phyloP scores from a whole-genome alignment of 2,113 vertebrate species.

The Podarcis raffonei region DNA sequence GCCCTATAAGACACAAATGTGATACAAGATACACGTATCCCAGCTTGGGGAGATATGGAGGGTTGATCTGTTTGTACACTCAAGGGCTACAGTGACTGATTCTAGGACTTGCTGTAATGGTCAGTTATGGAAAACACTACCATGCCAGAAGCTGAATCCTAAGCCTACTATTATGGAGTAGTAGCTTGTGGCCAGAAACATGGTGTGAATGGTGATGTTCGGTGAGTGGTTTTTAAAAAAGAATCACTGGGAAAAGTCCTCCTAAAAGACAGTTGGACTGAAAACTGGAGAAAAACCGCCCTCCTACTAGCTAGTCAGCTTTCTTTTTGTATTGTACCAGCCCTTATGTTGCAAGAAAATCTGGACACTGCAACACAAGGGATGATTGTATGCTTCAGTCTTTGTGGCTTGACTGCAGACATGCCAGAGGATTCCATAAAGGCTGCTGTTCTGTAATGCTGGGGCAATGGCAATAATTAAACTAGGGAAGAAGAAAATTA shows the following conservation, averaged over 20 bases:
- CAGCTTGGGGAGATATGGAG: not conserved
- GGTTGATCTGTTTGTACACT: not conserved
- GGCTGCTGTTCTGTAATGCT: not conserved
- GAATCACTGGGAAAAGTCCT: not conserved
- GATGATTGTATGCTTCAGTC: too few relatives aligned
- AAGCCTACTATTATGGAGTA: not conserved
- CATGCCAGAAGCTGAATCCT: not conserved
- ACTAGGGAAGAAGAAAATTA: slow-evolving; percentile 22
- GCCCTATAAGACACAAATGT: not conserved
- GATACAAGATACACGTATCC: not conserved
- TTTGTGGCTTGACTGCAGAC: not conserved
- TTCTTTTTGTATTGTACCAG: not conserved
- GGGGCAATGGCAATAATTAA: not conserved
- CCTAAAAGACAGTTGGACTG: too few relatives aligned
- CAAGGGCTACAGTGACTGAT: not conserved
- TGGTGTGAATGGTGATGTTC: not conserved
- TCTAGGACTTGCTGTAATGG: not conserved
- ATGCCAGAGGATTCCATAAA: not conserved
- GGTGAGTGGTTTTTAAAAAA: not conserved
- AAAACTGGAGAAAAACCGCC: not conserved
- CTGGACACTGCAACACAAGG: not conserved
- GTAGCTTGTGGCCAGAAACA: not conserved
- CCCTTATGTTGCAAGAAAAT: not conserved
- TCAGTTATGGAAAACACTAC: not conserved
- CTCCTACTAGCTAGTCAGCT: not conserved